Evolutionary conservation across 2,113 vertebrate species (phyloP).

Genomic region (Chloropsis hardwickii): DNA sequence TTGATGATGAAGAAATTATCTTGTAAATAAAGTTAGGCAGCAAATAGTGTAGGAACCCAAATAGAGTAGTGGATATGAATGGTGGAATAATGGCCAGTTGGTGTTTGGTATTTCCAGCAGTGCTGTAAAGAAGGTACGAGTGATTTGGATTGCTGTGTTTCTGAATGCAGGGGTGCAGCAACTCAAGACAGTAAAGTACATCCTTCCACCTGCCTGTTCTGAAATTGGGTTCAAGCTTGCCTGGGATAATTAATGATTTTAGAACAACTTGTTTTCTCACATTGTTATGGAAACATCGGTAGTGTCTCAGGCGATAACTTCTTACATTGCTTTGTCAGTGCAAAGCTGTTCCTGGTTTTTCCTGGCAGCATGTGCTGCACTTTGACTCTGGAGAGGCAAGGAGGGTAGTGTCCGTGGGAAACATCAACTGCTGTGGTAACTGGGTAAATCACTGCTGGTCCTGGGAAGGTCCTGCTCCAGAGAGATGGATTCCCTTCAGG

Average conservation of each 20-base stretch:
- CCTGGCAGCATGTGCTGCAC: accelerated
- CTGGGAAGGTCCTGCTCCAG: background rate
- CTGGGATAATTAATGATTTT: background rate
- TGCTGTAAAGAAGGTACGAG: background rate
- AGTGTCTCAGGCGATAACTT: background rate
- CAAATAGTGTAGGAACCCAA: background rate
- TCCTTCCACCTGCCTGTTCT: background rate
- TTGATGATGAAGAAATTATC: background rate
- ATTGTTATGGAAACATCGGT: accelerated
- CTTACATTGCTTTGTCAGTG: background rate
- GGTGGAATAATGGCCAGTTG: background rate
- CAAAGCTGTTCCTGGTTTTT: background rate
- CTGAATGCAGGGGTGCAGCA: background rate
- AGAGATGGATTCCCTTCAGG: background rate
- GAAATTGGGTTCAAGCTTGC: background rate
- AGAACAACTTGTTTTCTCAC: background rate
- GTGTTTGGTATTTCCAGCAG: background rate
- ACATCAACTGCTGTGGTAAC: accelerated
- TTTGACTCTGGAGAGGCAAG: background rate
- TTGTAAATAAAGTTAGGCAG: background rate
- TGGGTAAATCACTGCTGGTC: background rate
- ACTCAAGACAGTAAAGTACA: background rate
- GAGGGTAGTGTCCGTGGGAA: background rate
- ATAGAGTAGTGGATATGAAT: background rate
- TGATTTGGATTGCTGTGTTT: background rate